Conservation (phyloP, 2,888 invertebrate genomes). For the Microctonus hyperodae region DNA sequence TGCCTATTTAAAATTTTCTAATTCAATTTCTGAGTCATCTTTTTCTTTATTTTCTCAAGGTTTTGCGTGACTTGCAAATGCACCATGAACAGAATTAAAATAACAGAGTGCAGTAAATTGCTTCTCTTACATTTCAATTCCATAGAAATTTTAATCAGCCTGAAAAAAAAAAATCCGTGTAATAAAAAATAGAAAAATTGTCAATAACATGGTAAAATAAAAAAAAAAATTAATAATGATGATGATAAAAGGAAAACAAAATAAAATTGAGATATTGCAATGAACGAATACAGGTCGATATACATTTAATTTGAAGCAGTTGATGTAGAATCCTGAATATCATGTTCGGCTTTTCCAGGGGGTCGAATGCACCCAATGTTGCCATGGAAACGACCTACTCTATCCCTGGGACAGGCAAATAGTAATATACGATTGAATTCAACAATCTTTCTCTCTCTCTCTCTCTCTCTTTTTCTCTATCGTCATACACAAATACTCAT, state of each 20-base stretch:
- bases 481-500: too few relatives aligned
- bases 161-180: background rate
- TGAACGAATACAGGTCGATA: constrained; percentile 7
- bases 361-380: constrained; percentile 58
- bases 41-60: constrained; percentile 2
- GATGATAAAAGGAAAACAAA: background rate
- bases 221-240: background rate
- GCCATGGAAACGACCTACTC: constrained; percentile 62
- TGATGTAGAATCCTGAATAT: constrained; percentile 30
- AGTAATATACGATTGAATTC: constrained; percentile 26
- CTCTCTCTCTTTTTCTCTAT: constrained; percentile 1
- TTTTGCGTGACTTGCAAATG: constrained; percentile 12
- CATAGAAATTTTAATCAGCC: too few relatives aligned
- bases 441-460: constrained; percentile 23
- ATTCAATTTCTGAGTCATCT: constrained; percentile 9
- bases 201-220: too few relatives aligned
- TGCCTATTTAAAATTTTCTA: background rate
- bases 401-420: constrained; percentile 55
- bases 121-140: too few relatives aligned
- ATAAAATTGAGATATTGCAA: background rate
- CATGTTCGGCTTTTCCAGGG: constrained; percentile 37
- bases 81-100: background rate
- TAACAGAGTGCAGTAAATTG: constrained; percentile 15
- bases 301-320: constrained; percentile 16
- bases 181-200: too few relatives aligned